Conservation (phyloP, 2,797 vertebrate species). For the Sebastes oblongus region DNA sequence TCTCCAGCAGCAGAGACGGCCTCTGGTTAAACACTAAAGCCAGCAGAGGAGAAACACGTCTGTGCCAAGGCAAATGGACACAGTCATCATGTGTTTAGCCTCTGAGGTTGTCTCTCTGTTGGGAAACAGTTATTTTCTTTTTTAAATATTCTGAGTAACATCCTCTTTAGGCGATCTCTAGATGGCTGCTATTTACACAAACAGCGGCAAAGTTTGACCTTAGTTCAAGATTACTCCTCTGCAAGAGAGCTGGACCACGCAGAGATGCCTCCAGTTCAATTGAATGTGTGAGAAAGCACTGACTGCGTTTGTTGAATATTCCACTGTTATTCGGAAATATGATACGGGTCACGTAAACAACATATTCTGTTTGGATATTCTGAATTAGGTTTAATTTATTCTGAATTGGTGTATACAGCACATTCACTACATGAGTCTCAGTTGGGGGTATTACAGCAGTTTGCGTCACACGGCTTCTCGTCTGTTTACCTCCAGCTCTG, state of each 20-base stretch:
- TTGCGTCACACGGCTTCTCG: no score
- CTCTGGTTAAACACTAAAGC: conserved; percentile 5
- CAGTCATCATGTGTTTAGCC: conserved; percentile 28
- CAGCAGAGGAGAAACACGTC: neutral
- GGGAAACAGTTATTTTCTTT: neutral
- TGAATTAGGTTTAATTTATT: neutral
- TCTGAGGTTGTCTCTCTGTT: neutral
- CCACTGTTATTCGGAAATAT: neutral
- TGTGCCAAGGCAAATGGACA: neutral
- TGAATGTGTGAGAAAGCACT: neutral
- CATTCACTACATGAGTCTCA: no score
- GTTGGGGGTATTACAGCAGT: no score
- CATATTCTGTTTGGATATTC: neutral
- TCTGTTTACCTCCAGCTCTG: no score
- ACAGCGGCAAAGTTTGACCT: neutral
- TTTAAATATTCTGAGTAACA: neutral
- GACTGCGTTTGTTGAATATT: neutral
- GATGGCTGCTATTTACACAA: neutral
- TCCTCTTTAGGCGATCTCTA: neutral
- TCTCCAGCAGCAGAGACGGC: conserved; percentile 2
- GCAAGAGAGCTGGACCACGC: neutral
- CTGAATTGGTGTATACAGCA: neutral
- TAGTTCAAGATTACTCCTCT: neutral
- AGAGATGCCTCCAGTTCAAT: neutral
- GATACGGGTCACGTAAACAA: neutral